These are phyloP conservation scores for Automeris io DNA, from an alignment of 2,888 invertebrate species.

Conservation along the genomic window DNA sequence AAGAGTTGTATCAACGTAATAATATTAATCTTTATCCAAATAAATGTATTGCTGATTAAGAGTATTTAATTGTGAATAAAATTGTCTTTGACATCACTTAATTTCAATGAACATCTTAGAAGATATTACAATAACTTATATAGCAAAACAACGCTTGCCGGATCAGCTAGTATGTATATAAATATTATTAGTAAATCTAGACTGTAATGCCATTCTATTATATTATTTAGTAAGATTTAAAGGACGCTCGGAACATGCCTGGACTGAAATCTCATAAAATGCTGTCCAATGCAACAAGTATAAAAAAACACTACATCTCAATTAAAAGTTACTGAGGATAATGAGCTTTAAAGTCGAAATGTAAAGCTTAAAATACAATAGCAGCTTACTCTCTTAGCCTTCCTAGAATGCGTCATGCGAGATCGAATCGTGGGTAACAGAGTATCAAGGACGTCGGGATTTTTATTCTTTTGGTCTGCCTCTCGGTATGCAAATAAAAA, in stretches of 20 bases:
- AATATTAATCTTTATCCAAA: no score
- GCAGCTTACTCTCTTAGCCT: not conserved
- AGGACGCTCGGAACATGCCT: slow-evolving; percentile 27
- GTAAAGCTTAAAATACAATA: slow-evolving; percentile 20
- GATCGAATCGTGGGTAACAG: slow-evolving; percentile 55
- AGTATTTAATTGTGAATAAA: no score
- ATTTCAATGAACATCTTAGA: no score
- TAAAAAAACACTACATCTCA: slow-evolving; percentile 36
- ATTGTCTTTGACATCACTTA: no score
- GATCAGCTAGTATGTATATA: no score
- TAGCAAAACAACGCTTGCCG: no score
- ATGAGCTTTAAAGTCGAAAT: slow-evolving; percentile 12
- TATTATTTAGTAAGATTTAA: slow-evolving; percentile 1
- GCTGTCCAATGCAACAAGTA: slow-evolving; percentile 30
- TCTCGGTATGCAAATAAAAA: slow-evolving; percentile 56
- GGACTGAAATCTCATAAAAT: slow-evolving; percentile 40
- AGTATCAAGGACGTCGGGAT: slow-evolving; percentile 57
- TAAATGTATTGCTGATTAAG: no score
- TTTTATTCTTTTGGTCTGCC: slow-evolving; percentile 38
- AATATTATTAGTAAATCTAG: no score
- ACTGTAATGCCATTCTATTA: no score
- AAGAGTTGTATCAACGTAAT: no score
- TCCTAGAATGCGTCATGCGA: slow-evolving; percentile 46
- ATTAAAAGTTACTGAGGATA: slow-evolving; percentile 25
- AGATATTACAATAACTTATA: no score